These are phyloP conservation scores for Aquatica leii DNA, from an alignment of 2,888 invertebrate species.

Conservation along the genomic window DNA sequence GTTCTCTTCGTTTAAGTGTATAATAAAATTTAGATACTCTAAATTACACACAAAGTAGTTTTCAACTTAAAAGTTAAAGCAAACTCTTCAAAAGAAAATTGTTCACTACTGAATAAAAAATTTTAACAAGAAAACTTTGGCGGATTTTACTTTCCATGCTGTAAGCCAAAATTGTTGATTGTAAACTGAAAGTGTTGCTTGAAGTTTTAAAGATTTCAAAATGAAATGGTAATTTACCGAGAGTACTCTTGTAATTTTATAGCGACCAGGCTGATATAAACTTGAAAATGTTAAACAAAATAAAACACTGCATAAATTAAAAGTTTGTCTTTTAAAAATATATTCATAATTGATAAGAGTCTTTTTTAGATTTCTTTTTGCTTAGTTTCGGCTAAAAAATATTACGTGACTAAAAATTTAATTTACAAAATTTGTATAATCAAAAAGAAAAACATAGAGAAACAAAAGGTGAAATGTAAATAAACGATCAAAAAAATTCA, in stretches of 20 bases:
- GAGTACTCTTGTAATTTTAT: neutral
- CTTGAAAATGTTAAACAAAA: neutral
- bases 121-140: conserved; percentile 10
- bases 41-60: neutral
- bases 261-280: neutral
- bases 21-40: too few relatives aligned
- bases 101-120: conserved; percentile 7
- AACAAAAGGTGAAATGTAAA: too few relatives aligned
- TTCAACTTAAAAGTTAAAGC: neutral
- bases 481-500: too few relatives aligned
- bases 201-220: conserved; percentile 3
- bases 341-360: too few relatives aligned
- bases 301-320: too few relatives aligned
- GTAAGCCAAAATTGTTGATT: conserved; percentile 6
- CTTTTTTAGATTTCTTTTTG: too few relatives aligned
- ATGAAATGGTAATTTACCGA: neutral
- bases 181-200: neutral
- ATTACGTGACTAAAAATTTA: too few relatives aligned
- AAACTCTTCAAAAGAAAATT: neutral
- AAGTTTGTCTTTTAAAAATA: too few relatives aligned
- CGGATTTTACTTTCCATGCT: neutral
- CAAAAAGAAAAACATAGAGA: too few relatives aligned
- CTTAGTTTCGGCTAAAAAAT: too few relatives aligned
- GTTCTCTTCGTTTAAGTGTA: too few relatives aligned
- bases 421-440: too few relatives aligned